phyloP scores from a whole-genome alignment of 1,140 invertebrate species.

The Drosophila murphyi region DNA sequence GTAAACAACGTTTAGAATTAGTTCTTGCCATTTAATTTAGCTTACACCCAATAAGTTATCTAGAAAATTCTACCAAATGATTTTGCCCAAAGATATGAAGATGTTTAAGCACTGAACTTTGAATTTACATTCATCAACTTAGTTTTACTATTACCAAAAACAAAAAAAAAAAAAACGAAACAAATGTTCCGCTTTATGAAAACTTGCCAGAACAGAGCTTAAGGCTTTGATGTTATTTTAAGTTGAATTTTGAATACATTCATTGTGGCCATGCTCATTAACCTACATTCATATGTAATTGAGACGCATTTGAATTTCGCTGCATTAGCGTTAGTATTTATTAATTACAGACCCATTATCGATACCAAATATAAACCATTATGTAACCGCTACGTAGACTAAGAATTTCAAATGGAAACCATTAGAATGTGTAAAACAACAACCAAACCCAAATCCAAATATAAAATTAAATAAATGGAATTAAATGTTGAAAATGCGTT shows the following conservation, averaged over 20 bases:
- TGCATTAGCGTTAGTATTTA: slow-evolving; percentile 11
- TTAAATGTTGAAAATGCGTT: neutral
- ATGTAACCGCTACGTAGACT: slow-evolving; percentile 6
- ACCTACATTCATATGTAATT: slow-evolving; percentile 17
- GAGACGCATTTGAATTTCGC: slow-evolving; percentile 50
- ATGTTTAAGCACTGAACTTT: slow-evolving; percentile 41
- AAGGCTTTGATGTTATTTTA: slow-evolving; percentile 13
- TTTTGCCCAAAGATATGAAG: slow-evolving; percentile 65
- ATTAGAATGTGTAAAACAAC: neutral
- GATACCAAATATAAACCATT: slow-evolving; percentile 41
- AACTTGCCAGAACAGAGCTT: slow-evolving; percentile 69
- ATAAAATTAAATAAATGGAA: slow-evolving; percentile 8
- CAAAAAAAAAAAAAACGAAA: slow-evolving; percentile 6
- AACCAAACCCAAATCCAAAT: neutral
- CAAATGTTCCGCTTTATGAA: slow-evolving; percentile 17
- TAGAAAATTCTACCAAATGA: slow-evolving; percentile 60
- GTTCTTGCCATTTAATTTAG: slow-evolving; percentile 74
- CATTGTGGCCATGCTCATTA: slow-evolving; percentile 65
- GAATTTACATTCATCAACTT: slow-evolving; percentile 38
- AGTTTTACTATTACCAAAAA: slow-evolving; percentile 61
- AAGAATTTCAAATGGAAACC: neutral
- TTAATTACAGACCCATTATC: slow-evolving; percentile 8
- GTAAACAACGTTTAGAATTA: slow-evolving; percentile 54
- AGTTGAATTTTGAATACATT: slow-evolving; percentile 28
- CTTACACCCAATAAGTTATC: slow-evolving; percentile 37